Evolutionary conservation across 2,113 vertebrate genomes (phyloP).

Genomic region (Heptranchias perlo): DNA sequence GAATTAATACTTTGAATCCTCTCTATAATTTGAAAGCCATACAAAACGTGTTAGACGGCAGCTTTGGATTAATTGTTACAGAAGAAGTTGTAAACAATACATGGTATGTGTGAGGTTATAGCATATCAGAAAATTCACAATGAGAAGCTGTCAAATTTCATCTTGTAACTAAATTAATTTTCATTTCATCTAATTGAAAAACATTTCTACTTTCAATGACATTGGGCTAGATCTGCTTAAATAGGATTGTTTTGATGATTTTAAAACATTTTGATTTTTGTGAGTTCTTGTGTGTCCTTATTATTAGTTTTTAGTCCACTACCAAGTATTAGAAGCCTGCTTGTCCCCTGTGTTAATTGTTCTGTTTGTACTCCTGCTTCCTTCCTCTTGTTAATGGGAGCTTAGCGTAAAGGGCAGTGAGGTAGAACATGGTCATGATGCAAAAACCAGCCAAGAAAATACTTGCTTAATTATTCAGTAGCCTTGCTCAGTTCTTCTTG

Average conservation of each 20-base stretch:
- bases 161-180: not conserved
- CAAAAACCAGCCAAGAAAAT: conserved; percentile 65
- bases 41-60: not conserved
- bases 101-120: not conserved
- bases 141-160: not conserved
- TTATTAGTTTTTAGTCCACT: not conserved
- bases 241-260: not conserved
- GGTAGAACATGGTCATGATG: conserved; percentile 66
- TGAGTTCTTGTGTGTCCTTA: not conserved
- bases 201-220: not conserved
- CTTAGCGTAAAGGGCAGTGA: conserved; percentile 71
- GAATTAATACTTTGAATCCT: not conserved
- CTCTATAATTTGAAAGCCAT: not conserved
- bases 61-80: not conserved
- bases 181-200: not conserved
- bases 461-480: conserved; percentile 71
- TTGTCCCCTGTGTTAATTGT: conserved; percentile 70
- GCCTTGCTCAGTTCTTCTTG: conserved; percentile 64
- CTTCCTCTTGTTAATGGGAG: conserved; percentile 63
- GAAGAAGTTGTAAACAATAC: not conserved
- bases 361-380: conserved; percentile 67
- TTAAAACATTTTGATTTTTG: not conserved
- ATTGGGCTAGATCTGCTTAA: not conserved
- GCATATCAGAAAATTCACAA: not conserved
- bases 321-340: not conserved